These are phyloP conservation scores for Catalaphyllia jardinei DNA, from an alignment of 64 coral and sea anemone genomes.

Conservation along the genomic window DNA sequence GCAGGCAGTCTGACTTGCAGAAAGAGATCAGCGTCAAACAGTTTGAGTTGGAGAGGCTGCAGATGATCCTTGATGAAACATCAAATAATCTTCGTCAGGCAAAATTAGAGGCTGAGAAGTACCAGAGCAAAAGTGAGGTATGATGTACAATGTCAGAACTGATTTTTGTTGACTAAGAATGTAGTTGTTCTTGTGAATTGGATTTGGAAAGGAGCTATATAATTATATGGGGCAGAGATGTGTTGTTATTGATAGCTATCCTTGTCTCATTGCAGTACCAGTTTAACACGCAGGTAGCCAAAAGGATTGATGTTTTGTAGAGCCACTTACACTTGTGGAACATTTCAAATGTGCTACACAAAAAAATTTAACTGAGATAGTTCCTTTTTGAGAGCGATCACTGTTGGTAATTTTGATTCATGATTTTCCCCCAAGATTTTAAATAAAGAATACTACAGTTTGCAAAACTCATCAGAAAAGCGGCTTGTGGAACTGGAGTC, in stretches of 20 bases:
- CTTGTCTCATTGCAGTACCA: too few relatives aligned
- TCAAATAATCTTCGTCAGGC: slow-evolving; percentile 76
- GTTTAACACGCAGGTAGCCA: too few relatives aligned
- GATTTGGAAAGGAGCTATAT: too few relatives aligned
- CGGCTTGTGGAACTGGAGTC: slow-evolving; percentile 57
- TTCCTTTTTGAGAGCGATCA: neutral
- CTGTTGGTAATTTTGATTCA: neutral
- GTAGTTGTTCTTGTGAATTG: too few relatives aligned
- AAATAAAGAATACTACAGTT: slow-evolving; percentile 86
- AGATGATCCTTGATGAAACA: slow-evolving; percentile 89
- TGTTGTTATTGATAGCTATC: too few relatives aligned
- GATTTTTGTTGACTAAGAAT: too few relatives aligned
- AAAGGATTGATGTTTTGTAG: too few relatives aligned
- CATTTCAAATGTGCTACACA: too few relatives aligned
- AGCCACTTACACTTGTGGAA: too few relatives aligned
- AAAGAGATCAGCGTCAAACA: slow-evolving; percentile 97
- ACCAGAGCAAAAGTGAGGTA: slow-evolving; percentile 91
- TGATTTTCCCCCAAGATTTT: slow-evolving; percentile 71
- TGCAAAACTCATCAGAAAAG: slow-evolving; percentile 86
- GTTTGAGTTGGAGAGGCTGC: slow-evolving; percentile 89
- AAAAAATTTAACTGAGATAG: too few relatives aligned
- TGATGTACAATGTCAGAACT: neutral
- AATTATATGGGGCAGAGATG: too few relatives aligned
- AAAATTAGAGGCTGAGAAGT: slow-evolving; percentile 83
- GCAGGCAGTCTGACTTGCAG: slow-evolving; percentile 82